phyloP scores from a whole-genome alignment of 2,888 invertebrate species.

The Acanthosepion pharaonis region DNA sequence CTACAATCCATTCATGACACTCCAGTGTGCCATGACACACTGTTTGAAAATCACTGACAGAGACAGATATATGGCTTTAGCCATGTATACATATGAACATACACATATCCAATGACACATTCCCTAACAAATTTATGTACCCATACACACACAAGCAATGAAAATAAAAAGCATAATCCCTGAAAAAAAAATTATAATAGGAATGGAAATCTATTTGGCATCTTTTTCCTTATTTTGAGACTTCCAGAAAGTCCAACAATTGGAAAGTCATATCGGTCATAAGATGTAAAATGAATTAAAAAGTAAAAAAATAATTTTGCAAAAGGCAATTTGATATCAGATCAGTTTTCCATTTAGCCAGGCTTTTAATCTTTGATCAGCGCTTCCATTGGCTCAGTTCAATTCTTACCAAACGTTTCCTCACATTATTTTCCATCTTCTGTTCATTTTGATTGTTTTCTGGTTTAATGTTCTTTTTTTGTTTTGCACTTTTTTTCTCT shows the following conservation, averaged over 20 bases:
- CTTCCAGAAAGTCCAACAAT: background rate
- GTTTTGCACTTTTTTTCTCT: no score
- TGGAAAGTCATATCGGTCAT: conserved; percentile 18
- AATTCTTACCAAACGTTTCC: background rate
- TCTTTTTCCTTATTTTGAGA: background rate
- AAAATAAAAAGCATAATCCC: background rate
- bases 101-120: no score
- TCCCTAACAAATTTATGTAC: background rate
- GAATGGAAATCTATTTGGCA: conserved; percentile 33
- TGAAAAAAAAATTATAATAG: background rate
- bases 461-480: no score
- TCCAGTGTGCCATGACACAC: no score
- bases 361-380: background rate
- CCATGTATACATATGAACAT: no score
- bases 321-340: conserved; percentile 33
- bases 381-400: background rate
- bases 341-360: background rate
- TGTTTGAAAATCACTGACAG: no score
- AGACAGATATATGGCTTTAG: no score
- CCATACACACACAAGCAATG: background rate
- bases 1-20: no score
- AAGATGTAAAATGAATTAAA: background rate
- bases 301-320: background rate
- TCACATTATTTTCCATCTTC: conserved; percentile 4
- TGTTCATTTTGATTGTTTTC: background rate